phyloP scores from a whole-genome alignment of 2,888 invertebrate genomes.

The Lamellibrachia columna region DNA sequence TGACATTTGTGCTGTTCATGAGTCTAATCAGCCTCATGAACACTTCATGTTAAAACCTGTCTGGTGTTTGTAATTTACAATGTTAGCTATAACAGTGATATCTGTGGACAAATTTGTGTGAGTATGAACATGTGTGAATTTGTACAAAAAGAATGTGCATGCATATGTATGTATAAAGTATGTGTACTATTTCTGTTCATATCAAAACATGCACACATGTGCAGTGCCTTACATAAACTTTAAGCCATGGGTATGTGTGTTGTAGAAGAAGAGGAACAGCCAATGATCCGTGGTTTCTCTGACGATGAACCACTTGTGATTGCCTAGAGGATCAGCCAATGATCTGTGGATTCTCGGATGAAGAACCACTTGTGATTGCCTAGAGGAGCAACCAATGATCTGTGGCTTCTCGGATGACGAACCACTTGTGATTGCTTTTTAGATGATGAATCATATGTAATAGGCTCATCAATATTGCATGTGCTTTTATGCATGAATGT shows the following conservation, averaged over 20 bases:
- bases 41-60: no score
- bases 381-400: constrained; percentile 64
- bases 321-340: constrained; percentile 69
- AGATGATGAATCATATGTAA: constrained; percentile 92
- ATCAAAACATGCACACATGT: neutral
- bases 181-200: constrained; percentile 18
- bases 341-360: neutral
- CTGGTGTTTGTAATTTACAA: no score
- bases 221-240: neutral
- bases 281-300: constrained; percentile 89
- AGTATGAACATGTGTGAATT: no score
- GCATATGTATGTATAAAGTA: neutral
- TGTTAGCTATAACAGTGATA: neutral
- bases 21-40: no score
- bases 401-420: constrained; percentile 88
- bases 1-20: no score
- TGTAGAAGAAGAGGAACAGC: constrained; percentile 77
- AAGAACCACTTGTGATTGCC: neutral
- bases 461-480: neutral
- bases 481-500: neutral
- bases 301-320: constrained; percentile 94
- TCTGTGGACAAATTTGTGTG: neutral
- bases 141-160: neutral
- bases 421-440: constrained; percentile 93
- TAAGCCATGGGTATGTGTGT: constrained; percentile 9